Percentiles rank a stretch among this genome's conserved stretches.
phyloP scores from a whole-genome alignment of 2,888 invertebrate genomes.

The Drosophila kambysellisi region DNA sequence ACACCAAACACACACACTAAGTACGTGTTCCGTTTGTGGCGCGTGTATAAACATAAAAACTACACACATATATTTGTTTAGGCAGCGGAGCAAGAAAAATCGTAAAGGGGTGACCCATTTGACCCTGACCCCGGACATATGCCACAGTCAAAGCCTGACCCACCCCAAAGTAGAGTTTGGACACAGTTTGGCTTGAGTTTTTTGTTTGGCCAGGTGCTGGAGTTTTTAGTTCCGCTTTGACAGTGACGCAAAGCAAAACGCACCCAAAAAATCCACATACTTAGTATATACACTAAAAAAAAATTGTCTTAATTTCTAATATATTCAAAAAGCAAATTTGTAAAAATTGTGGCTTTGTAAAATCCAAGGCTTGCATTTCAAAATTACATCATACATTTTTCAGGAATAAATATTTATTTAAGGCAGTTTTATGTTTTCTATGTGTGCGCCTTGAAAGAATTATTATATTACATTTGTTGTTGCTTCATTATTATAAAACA shows the following conservation, averaged over 20 bases:
- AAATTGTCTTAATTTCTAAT: too few relatives aligned
- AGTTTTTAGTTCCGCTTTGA: conserved; percentile 15
- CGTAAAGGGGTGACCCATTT: conserved; percentile 60
- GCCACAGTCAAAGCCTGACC: conserved; percentile 4
- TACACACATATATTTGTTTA: conserved; percentile 64
- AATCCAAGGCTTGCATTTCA: too few relatives aligned
- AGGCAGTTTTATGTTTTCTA: too few relatives aligned
- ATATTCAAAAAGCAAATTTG: too few relatives aligned
- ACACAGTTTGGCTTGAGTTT: conserved; percentile 4
- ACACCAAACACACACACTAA: not conserved
- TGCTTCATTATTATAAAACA: too few relatives aligned
- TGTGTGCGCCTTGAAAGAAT: too few relatives aligned
- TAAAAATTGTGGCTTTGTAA: too few relatives aligned
- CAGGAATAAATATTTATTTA: too few relatives aligned
- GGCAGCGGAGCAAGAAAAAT: conserved; percentile 32
- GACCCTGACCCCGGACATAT: conserved; percentile 58
- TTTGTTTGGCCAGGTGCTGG: conserved; percentile 70
- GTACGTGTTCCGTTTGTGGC: conserved; percentile 34
- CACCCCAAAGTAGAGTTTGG: conserved; percentile 46
- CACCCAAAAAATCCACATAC: conserved; percentile 51
- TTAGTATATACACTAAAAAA: not conserved
- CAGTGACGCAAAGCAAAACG: conserved; percentile 6
- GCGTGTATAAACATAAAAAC: conserved; percentile 19
- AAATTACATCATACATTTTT: too few relatives aligned
- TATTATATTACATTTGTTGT: too few relatives aligned